These are phyloP conservation scores for Netelia fuscicornis DNA, from an alignment of 2,888 invertebrate species.

Conservation along the genomic window DNA sequence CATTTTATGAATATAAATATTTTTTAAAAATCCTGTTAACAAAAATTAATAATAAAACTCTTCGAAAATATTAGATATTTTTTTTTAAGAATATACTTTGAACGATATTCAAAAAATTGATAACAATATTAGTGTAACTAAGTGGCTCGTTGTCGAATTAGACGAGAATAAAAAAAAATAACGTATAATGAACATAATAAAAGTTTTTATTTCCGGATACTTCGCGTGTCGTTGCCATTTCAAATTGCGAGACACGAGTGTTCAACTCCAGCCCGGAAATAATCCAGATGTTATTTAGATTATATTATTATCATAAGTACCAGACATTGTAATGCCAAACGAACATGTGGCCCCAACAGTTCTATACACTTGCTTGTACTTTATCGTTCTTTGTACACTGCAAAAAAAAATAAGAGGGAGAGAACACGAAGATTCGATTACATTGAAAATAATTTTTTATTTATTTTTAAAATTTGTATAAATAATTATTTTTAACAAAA, in stretches of 20 bases:
- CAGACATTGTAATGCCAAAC: not conserved
- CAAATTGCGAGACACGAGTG: conserved; percentile 54
- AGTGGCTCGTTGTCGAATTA: conserved; percentile 7
- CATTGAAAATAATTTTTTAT: too few relatives aligned
- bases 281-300: conserved; percentile 43
- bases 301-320: conserved; percentile 22
- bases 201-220: conserved; percentile 59
- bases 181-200: not conserved
- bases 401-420: too few relatives aligned
- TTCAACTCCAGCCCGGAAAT: conserved; percentile 53
- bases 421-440: too few relatives aligned
- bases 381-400: too few relatives aligned
- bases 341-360: not conserved
- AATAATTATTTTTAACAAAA: too few relatives aligned
- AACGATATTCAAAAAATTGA: not conserved
- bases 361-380: too few relatives aligned
- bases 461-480: too few relatives aligned
- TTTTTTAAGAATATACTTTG: too few relatives aligned
- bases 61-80: too few relatives aligned
- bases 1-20: not conserved
- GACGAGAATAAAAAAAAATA: conserved; percentile 9
- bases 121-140: not conserved
- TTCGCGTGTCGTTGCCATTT: conserved; percentile 49
- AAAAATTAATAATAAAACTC: not conserved
- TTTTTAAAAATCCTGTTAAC: not conserved